Evolutionary conservation across 2,888 invertebrate genomes (phyloP), one percentile per base, ranked within the genome.

Genomic region (Helleia helle): DNA sequence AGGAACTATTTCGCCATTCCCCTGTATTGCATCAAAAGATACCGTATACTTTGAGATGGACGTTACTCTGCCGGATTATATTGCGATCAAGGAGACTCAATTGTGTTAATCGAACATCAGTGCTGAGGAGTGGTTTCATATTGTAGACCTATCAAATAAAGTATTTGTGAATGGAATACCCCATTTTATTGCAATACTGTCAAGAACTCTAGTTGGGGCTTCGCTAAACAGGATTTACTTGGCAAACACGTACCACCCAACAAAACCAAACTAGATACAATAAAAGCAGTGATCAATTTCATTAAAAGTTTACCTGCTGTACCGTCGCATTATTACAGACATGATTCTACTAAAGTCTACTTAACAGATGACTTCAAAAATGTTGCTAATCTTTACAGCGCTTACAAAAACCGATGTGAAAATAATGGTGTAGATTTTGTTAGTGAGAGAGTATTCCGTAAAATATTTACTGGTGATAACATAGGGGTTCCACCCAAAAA

Each of bases 111-210:
- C n/a, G n/a, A n/a, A n/a, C n/a, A n/a, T n/a, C n/a, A n/a, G n/a
- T n/a, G n/a, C n/a, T n/a, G n/a, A n/a, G n/a, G n/a, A n/a, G n/a
- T n/a, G n/a, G n/a, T n/a, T n/a, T n/a, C n/a, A n/a, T n/a, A n/a
- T n/a, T n/a, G n/a, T n/a, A n/a, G n/a, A n/a, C n/a, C n/a, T n/a
- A n/a, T n/a, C n/a, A n/a, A n/a, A n/a, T n/a, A n/a, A n/a, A n/a
- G n/a, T n/a, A n/a, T n/a, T n/a, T n/a, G n/a, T n/a, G n/a, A n/a
- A n/a, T n/a, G n/a, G n/a, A n/a, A n/a, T n/a, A n/a, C n/a, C n/a
- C n/a, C n/a, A n/a, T n/a, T n/a, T n/a, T n/a, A n/a, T 29, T 29
- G 29, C 13, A 29, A 29, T 29, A 30, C 29, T 30, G 29, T 30
- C 6, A 30, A 15, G 30, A 13, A 30, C 8, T 14, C 29, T 29